Conservation (phyloP, 2,888 invertebrate species). For the Colletes collaris region DNA sequence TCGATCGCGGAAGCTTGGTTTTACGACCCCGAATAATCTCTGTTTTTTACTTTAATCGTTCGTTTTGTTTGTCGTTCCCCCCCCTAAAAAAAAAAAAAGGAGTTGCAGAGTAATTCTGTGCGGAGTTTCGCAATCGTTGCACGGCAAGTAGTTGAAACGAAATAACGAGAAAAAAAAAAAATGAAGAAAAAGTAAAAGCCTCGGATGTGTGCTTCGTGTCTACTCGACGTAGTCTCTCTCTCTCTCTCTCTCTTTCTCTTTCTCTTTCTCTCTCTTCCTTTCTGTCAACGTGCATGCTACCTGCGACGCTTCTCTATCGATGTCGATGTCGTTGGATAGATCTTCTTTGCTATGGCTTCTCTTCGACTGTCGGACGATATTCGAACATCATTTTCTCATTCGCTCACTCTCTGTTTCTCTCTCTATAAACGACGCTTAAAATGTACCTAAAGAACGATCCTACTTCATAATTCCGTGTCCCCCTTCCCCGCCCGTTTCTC, state of each 20-base stretch:
- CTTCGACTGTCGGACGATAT: constrained; percentile 53
- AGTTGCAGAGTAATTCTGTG: not conserved
- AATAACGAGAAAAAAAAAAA: not conserved
- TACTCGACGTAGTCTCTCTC: constrained; percentile 33
- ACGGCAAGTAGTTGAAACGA: not conserved
- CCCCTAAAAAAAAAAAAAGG: not conserved
- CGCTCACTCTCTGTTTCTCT: constrained; percentile 69
- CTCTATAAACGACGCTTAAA: constrained; percentile 73
- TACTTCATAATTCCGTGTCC: not conserved
- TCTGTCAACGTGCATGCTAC: constrained; percentile 75
- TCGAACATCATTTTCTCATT: constrained; percentile 69
- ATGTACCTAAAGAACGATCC: constrained; percentile 56
- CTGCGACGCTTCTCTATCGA: constrained; percentile 66
- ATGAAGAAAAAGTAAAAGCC: not conserved
- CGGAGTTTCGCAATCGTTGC: constrained; percentile 4
- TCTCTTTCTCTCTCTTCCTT: constrained; percentile 42
- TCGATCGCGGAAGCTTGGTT: not conserved
- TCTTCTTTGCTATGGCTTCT: constrained; percentile 48
- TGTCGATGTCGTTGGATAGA: constrained; percentile 69
- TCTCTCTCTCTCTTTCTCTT: constrained; percentile 32
- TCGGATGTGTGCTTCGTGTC: not conserved
- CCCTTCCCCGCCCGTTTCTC: constrained; percentile 11
- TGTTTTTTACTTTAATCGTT: not conserved
- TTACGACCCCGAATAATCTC: no score
- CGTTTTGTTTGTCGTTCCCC: no score